Evolutionary conservation across 2,113 vertebrate species (phyloP).

Genomic region (Sinocyclocheilus grahami): DNA sequence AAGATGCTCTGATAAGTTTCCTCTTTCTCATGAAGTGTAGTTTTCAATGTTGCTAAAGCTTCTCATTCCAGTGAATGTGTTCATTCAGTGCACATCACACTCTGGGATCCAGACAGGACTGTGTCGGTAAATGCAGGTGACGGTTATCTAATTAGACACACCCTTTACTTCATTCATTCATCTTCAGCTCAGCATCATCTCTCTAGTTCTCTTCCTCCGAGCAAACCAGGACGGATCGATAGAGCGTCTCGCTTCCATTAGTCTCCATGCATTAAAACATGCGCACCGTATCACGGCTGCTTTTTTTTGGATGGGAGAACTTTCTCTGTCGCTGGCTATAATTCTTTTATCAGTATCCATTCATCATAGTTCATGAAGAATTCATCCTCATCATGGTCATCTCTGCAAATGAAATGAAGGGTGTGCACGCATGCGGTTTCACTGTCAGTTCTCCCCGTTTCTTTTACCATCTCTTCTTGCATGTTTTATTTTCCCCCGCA

Average conservation of each 20-base stretch:
- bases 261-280: not conserved
- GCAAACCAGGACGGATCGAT: slow-evolving; percentile 22
- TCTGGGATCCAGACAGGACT: not conserved
- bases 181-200: slow-evolving; percentile 17
- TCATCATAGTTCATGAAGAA: slow-evolving; percentile 50
- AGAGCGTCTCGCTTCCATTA: slow-evolving; percentile 18
- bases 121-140: not conserved
- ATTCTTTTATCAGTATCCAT: slow-evolving; percentile 38
- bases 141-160: slow-evolving; percentile 1
- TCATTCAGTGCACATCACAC: not conserved
- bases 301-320: slow-evolving; percentile 32
- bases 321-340: not conserved
- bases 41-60: not conserved
- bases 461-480: slow-evolving; percentile 2
- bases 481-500: slow-evolving; percentile 1
- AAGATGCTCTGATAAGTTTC: not conserved
- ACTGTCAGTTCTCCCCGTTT: too few species aligned
- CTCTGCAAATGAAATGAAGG: slow-evolving; percentile 19
- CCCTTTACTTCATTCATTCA: slow-evolving; percentile 23
- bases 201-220: not conserved
- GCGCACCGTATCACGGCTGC: not conserved
- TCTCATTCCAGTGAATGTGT: not conserved
- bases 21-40: not conserved
- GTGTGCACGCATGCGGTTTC: too few species aligned
- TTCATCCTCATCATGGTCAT: slow-evolving; percentile 40